Conservation (phyloP, 2,113 vertebrate species). For the Manacus vitellinus region DNA sequence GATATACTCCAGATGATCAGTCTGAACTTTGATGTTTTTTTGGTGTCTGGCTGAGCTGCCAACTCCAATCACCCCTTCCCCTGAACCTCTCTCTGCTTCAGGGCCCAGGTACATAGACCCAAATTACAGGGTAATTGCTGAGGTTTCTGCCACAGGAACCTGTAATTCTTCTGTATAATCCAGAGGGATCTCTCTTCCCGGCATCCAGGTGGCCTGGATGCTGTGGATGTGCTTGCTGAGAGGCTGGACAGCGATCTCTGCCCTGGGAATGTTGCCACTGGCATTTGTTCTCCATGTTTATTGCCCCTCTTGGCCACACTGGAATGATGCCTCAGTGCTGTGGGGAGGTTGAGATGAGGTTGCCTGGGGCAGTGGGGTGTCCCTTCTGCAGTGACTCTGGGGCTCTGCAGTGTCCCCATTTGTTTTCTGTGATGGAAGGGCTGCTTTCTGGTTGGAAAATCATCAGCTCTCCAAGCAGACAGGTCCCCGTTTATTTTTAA, state of each 20-base stretch:
- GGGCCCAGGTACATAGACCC: too few species aligned
- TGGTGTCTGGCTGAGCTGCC: not conserved
- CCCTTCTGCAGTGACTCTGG: not conserved
- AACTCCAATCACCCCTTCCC: not conserved
- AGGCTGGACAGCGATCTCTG: not conserved
- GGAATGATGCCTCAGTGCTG: not conserved
- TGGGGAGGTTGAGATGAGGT: not conserved
- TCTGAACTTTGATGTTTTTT: not conserved
- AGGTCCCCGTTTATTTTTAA: not conserved
- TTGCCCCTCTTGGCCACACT: not conserved
- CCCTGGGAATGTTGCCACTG: not conserved
- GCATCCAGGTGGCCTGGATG: accelerated
- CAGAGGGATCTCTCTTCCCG: not conserved
- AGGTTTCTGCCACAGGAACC: not conserved
- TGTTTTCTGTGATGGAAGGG: not conserved
- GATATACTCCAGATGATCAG: not conserved
- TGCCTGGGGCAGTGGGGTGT: not conserved
- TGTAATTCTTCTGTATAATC: not conserved
- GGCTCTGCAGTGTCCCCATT: not conserved
- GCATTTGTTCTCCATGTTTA: not conserved
- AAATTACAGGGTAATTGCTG: not conserved
- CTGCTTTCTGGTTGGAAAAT: not conserved
- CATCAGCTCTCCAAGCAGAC: not conserved
- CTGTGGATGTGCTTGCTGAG: not conserved
- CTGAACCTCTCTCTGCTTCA: not conserved